phyloP scores from a whole-genome alignment of 1,140 invertebrate genomes.

The Nilaparvata lugens region DNA sequence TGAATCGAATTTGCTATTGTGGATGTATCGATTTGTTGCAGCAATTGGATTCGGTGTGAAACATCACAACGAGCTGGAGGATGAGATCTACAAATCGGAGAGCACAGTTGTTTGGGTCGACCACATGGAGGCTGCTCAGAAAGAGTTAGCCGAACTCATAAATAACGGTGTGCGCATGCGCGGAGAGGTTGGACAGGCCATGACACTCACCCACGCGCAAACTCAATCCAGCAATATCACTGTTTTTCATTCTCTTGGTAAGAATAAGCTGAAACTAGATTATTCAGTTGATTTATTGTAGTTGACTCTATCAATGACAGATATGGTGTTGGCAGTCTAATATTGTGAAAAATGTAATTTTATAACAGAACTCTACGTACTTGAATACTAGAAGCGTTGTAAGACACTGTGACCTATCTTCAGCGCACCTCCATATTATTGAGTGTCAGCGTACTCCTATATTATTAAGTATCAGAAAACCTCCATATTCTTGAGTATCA shows the following conservation, averaged over 20 bases:
- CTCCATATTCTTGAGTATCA: too few relatives aligned
- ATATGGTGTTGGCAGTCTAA: too few relatives aligned
- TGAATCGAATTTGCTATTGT: too few relatives aligned
- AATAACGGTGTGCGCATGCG: slow-evolving; percentile 29
- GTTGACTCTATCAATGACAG: too few relatives aligned
- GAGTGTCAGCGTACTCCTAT: too few relatives aligned
- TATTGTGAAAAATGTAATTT: too few relatives aligned
- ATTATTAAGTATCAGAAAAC: too few relatives aligned
- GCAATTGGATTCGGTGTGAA: slow-evolving; percentile 37
- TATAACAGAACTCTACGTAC: too few relatives aligned
- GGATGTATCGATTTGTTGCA: slow-evolving; percentile 17
- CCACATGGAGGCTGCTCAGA: slow-evolving; percentile 31
- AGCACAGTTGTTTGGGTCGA: slow-evolving; percentile 35
- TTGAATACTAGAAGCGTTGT: too few relatives aligned
- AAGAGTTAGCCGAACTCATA: slow-evolving; percentile 30
- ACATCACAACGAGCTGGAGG: slow-evolving; percentile 34
- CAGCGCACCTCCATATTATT: too few relatives aligned
- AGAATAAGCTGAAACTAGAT: slow-evolving; percentile 8
- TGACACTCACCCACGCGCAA: slow-evolving; percentile 20
- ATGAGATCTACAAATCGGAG: slow-evolving; percentile 31
- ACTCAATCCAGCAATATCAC: slow-evolving; percentile 21
- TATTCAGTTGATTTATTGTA: slow-evolving; percentile 1
- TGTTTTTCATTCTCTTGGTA: slow-evolving; percentile 35
- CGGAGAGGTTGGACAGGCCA: slow-evolving; percentile 36
- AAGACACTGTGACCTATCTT: too few relatives aligned